Base-by-base conservation (phyloP, 2,113 vertebrate species). In the Mungos mungo region DNA sequence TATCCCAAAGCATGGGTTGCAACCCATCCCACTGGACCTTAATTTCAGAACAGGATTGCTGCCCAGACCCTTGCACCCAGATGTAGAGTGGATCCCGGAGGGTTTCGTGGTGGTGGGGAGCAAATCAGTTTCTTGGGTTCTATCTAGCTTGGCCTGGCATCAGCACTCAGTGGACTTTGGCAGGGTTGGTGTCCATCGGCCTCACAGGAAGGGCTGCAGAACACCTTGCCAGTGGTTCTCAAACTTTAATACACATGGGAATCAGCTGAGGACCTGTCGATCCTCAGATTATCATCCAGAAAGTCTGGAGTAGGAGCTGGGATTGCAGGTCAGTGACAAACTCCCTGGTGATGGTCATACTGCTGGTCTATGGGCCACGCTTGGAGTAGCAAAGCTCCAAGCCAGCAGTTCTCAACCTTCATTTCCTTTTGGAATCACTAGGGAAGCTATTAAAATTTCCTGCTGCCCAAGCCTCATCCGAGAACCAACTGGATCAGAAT, bases 371-470 rank as follows among this genome's bases (percentile, higher is more conserved):
- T 0, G 6, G 57, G 45, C 23, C 19, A 57, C 3, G 21, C 27
- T 85, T n/a, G 1, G 19, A 95, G 80, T 9, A 92, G 31, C 60
- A 52, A 74, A 12, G 14, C 1, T 68, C 52, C 23, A 29, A 77
- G 29, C 5, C 50, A 85, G 35, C 2, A 31, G 84, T 38, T 92
- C 60, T 38, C 71, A 41, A 50, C 3, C 19, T 66, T 25, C 5
- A 27, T 82, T 95, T 94, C 92, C 21, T 45, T 93, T 50, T 93
- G n/a, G n/a, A 88, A 84, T 60, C 50, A 27, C 21, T 15, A 45
- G n/a, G 77, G 41, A 80, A 76, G 35, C 9, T 38, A 27, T 84
- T 54, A 68, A 96, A 80, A 83, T 80, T 12, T 18, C 47, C 38
- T 66, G 14, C 41, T 35, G 9, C 33, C 63, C 33, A 66, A 25